Percentiles rank a stretch among this genome's conserved stretches.
Evolutionary conservation across 2,888 invertebrate genomes (phyloP).

Genomic region (Emmelina monodactyla): DNA sequence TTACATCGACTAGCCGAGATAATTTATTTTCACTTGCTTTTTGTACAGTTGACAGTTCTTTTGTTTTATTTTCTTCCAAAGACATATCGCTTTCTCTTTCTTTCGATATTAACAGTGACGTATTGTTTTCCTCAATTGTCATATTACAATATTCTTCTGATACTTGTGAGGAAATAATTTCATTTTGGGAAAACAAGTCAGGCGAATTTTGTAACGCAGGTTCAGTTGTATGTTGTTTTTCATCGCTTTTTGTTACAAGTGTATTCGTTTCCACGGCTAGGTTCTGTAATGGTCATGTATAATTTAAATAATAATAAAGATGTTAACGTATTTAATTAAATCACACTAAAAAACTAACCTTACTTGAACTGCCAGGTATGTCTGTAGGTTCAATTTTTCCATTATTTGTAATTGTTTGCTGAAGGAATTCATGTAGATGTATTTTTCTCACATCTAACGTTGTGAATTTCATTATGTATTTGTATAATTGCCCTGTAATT

Average conservation of each 20-base stretch:
- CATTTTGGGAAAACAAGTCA: constrained; percentile 37
- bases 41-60: not conserved
- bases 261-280: no score
- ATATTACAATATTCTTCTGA: no score
- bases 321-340: no score
- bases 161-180: no score
- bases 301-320: no score
- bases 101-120: no score
- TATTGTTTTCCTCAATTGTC: no score
- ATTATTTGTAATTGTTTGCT: constrained; percentile 38
- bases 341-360: not conserved
- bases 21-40: constrained; percentile 8
- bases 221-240: constrained; percentile 2
- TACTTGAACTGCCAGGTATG: not conserved
- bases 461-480: constrained; percentile 55
- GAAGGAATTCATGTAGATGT: constrained; percentile 55
- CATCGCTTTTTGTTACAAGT: no score
- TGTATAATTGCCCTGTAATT: constrained; percentile 65
- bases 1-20: constrained; percentile 29
- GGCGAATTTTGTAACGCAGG: constrained; percentile 24
- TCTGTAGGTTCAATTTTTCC: not conserved
- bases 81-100: no score
- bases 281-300: no score
- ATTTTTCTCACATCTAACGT: constrained; percentile 31
- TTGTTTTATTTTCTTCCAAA: not conserved